Percentiles rank a stretch among this genome's conserved stretches.
Conservation (phyloP, 2,888 invertebrate species). For the Platerodrilus igneus region DNA sequence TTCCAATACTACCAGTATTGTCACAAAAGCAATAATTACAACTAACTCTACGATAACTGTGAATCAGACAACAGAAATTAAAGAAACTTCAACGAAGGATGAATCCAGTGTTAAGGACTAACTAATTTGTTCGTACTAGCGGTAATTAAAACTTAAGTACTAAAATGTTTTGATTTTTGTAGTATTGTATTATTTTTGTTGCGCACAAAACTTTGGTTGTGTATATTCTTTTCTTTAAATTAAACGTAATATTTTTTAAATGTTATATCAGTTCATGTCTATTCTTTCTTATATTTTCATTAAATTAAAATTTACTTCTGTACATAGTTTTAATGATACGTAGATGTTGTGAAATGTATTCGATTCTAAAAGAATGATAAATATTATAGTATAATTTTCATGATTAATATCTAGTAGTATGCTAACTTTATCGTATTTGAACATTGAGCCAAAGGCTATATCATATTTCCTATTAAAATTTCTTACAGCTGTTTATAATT, state of each 20-base stretch:
- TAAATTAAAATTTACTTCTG: not conserved
- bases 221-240: slow-evolving; percentile 10
- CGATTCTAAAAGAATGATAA: too few relatives aligned
- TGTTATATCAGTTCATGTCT: not conserved
- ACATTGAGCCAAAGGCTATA: slow-evolving; percentile 14
- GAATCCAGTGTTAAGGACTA: slow-evolving; percentile 42
- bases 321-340: too few relatives aligned
- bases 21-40: slow-evolving; percentile 23
- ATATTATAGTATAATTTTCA: too few relatives aligned
- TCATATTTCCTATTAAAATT: slow-evolving; percentile 17
- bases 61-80: slow-evolving; percentile 32
- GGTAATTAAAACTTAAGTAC: slow-evolving; percentile 26
- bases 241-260: slow-evolving; percentile 1
- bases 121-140: slow-evolving; percentile 19
- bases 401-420: slow-evolving; percentile 14
- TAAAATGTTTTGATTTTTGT: slow-evolving; percentile 24
- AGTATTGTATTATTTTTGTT: slow-evolving; percentile 18
- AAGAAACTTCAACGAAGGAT: slow-evolving; percentile 40
- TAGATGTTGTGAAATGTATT: too few relatives aligned
- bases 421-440: too few relatives aligned
- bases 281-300: not conserved
- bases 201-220: slow-evolving; percentile 21
- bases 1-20: slow-evolving; percentile 23
- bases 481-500: slow-evolving; percentile 15
- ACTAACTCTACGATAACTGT: slow-evolving; percentile 21